phyloP scores from a whole-genome alignment of 2,797 vertebrate genomes.

The Brachymystax lenok region DNA sequence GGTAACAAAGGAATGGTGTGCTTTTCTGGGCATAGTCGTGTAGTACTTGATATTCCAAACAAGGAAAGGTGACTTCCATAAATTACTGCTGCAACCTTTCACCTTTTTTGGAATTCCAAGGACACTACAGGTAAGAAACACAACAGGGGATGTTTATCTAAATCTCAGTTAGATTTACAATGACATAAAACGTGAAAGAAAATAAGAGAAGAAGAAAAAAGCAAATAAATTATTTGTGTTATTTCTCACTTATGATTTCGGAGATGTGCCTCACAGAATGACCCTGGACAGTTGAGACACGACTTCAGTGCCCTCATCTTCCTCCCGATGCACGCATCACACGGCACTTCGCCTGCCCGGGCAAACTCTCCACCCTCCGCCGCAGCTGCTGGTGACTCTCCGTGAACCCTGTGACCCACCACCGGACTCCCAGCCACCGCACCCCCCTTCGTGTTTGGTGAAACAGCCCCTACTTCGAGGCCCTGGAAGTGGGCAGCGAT shows the following conservation, averaged over 20 bases:
- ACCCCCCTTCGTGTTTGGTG: constrained; percentile 14
- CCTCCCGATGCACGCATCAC: constrained; percentile 78
- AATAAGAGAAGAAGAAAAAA: neutral
- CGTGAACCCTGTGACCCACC: constrained; percentile 12
- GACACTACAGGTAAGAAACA: neutral
- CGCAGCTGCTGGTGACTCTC: neutral
- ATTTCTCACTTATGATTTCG: constrained; percentile 66
- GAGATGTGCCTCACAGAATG: constrained; percentile 77
- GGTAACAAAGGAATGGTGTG: neutral
- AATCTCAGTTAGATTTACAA: neutral
- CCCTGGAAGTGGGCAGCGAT: constrained; percentile 80
- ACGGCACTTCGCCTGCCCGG: constrained; percentile 71
- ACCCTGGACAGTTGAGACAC: constrained; percentile 76
- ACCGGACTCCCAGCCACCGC: constrained; percentile 39
- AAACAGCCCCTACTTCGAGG: constrained; percentile 33
- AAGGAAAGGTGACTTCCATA: neutral
- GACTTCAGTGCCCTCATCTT: constrained; percentile 79
- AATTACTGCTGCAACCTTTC: neutral
- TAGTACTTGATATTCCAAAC: neutral
- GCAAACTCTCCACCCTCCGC: constrained; percentile 67
- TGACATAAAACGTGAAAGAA: neutral
- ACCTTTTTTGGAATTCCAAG: neutral
- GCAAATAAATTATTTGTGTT: neutral
- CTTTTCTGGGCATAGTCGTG: neutral
- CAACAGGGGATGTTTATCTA: neutral